A percentile compares a stretch with the other conserved stretches of the same genome.
phyloP scores from a whole-genome alignment of 2,113 vertebrate species.

The Podarcis raffonei region DNA sequence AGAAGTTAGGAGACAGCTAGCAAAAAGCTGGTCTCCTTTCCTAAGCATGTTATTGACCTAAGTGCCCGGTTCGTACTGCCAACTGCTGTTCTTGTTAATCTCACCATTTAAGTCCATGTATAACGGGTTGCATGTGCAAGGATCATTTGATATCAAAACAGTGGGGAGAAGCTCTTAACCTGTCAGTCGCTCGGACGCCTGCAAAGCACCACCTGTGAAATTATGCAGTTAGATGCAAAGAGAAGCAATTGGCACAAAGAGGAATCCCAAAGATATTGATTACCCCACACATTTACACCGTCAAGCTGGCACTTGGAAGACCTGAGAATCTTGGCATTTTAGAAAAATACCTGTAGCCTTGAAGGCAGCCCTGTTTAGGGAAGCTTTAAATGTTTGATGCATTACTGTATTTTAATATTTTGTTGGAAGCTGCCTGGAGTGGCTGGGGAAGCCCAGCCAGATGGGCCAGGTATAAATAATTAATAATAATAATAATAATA shows the following conservation, averaged over 20 bases:
- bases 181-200: constrained; percentile 51
- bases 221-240: constrained; percentile 14
- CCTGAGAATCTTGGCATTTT: not conserved
- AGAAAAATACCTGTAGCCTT: not conserved
- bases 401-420: too few relatives aligned
- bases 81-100: constrained; percentile 47
- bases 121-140: constrained; percentile 59
- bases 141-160: constrained; percentile 63
- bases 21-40: not conserved
- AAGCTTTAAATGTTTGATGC: too few relatives aligned
- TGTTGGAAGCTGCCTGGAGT: too few relatives aligned
- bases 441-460: too few relatives aligned
- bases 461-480: too few relatives aligned
- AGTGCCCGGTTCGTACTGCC: not conserved
- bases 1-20: not conserved
- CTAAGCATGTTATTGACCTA: not conserved
- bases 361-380: too few relatives aligned
- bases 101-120: constrained; percentile 44
- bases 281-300: constrained; percentile 28
- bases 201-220: constrained; percentile 45
- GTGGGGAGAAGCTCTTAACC: constrained; percentile 47
- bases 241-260: constrained; percentile 12
- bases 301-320: not conserved
- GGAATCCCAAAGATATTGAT: constrained; percentile 9
- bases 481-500: too few relatives aligned